Conservation (phyloP, 2,888 invertebrate genomes). For the Philonicus albiceps region DNA sequence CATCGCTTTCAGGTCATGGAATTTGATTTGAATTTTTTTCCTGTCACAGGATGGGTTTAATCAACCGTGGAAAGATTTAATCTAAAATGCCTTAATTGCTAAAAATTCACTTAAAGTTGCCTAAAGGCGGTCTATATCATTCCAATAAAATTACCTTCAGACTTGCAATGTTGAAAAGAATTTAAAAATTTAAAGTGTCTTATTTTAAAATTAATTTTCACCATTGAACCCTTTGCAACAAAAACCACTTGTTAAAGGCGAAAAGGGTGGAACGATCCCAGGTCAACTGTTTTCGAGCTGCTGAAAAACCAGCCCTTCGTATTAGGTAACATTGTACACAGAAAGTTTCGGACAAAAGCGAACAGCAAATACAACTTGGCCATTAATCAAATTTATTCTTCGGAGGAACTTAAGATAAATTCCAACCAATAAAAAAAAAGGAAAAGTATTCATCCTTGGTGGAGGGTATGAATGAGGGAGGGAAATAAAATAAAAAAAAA, state of each 20-base stretch:
- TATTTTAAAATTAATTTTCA: background rate
- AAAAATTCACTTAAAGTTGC: background rate
- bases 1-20: background rate
- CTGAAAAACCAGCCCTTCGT: background rate
- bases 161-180: background rate
- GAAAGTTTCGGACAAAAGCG: background rate
- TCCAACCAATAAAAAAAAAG: background rate
- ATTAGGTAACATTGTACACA: background rate
- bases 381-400: constrained; percentile 45
- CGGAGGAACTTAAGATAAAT: constrained; percentile 36
- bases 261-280: background rate
- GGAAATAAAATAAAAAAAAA: background rate
- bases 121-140: background rate
- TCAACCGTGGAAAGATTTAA: background rate
- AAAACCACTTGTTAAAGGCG: background rate
- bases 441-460: background rate
- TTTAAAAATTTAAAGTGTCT: background rate
- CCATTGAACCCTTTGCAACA: background rate
- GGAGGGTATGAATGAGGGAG: background rate
- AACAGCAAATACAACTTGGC: constrained; percentile 1
- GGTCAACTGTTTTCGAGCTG: background rate
- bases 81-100: background rate
- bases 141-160: background rate
- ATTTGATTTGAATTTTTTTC: background rate
- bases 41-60: background rate